phyloP scores from a whole-genome alignment of 2,113 vertebrate genomes.

The Bos javanicus region DNA sequence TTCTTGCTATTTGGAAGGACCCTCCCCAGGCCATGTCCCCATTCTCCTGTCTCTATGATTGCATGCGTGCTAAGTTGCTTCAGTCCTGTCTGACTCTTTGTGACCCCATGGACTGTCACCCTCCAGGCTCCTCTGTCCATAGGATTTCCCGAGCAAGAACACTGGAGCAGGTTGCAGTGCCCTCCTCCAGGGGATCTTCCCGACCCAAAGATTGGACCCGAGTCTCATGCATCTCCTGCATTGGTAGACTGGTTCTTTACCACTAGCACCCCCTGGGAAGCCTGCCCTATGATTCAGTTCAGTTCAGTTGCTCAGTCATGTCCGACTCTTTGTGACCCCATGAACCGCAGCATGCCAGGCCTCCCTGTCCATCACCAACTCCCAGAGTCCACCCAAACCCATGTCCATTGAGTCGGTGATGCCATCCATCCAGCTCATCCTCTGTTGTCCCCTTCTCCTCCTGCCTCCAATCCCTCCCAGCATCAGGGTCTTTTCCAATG shows the following conservation, averaged over 20 bases:
- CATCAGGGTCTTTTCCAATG: background rate
- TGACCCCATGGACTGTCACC: background rate
- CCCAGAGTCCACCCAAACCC: background rate
- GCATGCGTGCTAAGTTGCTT: background rate
- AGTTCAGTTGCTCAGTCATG: background rate
- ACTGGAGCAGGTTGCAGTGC: background rate
- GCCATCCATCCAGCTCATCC: background rate
- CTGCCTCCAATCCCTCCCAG: background rate
- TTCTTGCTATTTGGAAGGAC: background rate
- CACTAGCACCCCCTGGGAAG: background rate
- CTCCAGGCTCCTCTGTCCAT: background rate
- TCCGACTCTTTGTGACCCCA: rapidly evolving
- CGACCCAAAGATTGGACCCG: background rate
- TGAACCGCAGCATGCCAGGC: background rate
- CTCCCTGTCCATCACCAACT: background rate
- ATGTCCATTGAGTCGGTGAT: background rate
- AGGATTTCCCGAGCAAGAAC: background rate
- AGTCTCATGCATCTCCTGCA: background rate
- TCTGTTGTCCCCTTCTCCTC: background rate
- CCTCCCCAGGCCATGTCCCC: rapidly evolving
- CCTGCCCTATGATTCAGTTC: background rate
- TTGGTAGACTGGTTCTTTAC: background rate
- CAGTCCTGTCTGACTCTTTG: background rate
- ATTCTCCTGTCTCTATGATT: background rate
- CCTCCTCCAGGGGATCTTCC: background rate